phyloP scores from a whole-genome alignment of 2,797 vertebrate species.

The Poecilia gillii region DNA sequence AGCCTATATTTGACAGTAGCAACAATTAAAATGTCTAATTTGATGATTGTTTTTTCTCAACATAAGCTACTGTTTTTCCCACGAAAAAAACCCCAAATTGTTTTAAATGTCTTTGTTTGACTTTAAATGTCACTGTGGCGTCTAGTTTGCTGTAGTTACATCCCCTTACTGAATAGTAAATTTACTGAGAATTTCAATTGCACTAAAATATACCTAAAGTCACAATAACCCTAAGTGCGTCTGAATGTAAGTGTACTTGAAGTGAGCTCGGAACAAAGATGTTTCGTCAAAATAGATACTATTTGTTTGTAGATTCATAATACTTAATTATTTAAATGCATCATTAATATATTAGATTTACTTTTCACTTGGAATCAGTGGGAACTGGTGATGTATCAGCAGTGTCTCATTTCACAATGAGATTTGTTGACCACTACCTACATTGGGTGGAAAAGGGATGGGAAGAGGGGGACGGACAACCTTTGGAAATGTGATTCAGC shows the following conservation, averaged over 20 bases:
- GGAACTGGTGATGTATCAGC: not conserved
- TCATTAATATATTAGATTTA: not conserved
- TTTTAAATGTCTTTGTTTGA: not conserved
- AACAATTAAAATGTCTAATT: not conserved
- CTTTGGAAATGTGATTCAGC: not conserved
- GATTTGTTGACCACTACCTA: not conserved
- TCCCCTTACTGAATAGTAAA: not conserved
- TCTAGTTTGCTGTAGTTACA: not conserved
- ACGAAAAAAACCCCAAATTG: not conserved
- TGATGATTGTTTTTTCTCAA: not conserved
- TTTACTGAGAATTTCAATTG: not conserved
- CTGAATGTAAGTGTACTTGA: not conserved
- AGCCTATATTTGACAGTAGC: not conserved
- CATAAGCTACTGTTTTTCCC: not conserved
- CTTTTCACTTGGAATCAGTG: not conserved
- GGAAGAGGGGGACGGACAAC: not conserved
- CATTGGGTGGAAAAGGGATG: not conserved
- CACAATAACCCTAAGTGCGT: not conserved
- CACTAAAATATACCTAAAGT: not conserved
- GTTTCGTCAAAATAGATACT: not conserved
- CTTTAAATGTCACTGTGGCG: not conserved
- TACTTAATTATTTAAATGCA: not conserved
- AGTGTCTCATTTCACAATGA: not conserved
- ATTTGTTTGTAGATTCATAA: not conserved
- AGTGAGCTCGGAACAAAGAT: not conserved